Conservation (phyloP, 2,113 vertebrate genomes). For the Neomonachus schauinslandi region DNA sequence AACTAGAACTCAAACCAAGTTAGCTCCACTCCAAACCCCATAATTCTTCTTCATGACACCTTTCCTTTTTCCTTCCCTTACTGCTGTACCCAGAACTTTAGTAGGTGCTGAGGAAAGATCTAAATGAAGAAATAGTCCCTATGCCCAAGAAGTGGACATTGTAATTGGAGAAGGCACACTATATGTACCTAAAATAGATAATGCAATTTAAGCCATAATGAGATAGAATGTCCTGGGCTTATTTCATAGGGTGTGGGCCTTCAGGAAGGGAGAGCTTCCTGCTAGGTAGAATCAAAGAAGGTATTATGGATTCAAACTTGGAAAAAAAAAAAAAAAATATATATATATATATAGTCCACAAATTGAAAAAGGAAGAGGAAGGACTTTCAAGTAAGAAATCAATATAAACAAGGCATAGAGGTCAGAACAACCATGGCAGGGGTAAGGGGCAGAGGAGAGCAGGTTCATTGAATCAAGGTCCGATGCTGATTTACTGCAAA, state of each 20-base stretch:
- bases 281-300: background rate
- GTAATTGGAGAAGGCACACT: background rate
- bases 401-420: background rate
- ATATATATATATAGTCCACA: too few relatives aligned
- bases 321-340: background rate
- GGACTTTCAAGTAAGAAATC: background rate
- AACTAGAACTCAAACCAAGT: background rate
- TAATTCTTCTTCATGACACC: background rate
- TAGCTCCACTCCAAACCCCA: background rate
- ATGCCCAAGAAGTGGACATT: background rate
- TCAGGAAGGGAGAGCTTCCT: background rate
- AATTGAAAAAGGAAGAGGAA: background rate
- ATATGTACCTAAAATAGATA: background rate
- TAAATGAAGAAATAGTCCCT: background rate
- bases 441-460: background rate
- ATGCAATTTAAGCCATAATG: background rate
- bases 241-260: accelerated
- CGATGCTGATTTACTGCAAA: background rate
- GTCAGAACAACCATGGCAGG: background rate
- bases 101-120: background rate
- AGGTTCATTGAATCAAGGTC: background rate
- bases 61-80: background rate
- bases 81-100: background rate
- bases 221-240: background rate
- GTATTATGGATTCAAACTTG: background rate